Base-by-base conservation (phyloP, 2,113 vertebrate species). In the Alouatta palliata region DNA sequence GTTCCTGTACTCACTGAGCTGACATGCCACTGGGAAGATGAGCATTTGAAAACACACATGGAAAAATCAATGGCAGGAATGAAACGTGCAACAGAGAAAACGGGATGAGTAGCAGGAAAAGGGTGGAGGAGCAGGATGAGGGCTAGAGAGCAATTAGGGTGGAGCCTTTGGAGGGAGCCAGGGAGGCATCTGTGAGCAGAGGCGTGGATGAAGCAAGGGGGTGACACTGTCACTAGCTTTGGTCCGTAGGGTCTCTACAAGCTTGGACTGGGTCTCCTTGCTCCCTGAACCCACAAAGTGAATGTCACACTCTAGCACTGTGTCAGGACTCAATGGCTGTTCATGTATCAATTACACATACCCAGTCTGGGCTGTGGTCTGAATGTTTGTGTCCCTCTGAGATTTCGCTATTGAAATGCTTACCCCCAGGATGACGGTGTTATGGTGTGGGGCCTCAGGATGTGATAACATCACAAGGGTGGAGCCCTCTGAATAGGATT, bases 221-320 rank as follows among this genome's bases (percentile, higher is more conserved):
- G 30, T 30, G 49, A 6, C 0, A 0, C 32, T 9, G 14, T 14
- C 25, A 12, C 0, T 2, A 43, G 70, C 17, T 61, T 43, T 27
- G 43, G 6, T 73, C 43, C 3, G 2, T 70, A 70, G 54, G 37
- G 6, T 77, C 27, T 14, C 23, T 32, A 13, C 11, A 1, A 11
- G 4, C 14, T 13, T 9, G 47, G 20, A 19, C 81, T 58, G 21
- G 58, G 25, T 49, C 23, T 47, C 13, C 35, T 2, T 0, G 19
- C 10, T 13, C 13, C 75, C 61, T 43, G 45, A 52, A 14, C 7
- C 49, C 30, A 35, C 35, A 11, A 1, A 13, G 8, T 17, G 2
- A 35, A 4, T 6, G 27, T n/a, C 32, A 20, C 32, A 2, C 0
- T 35, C 43, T 0, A 23, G 21, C 35, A 64, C 25, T 8, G 23